Percentiles rank a stretch among this genome's conserved stretches.
phyloP scores from a whole-genome alignment of 2,888 invertebrate genomes.

The Melipona beecheii region DNA sequence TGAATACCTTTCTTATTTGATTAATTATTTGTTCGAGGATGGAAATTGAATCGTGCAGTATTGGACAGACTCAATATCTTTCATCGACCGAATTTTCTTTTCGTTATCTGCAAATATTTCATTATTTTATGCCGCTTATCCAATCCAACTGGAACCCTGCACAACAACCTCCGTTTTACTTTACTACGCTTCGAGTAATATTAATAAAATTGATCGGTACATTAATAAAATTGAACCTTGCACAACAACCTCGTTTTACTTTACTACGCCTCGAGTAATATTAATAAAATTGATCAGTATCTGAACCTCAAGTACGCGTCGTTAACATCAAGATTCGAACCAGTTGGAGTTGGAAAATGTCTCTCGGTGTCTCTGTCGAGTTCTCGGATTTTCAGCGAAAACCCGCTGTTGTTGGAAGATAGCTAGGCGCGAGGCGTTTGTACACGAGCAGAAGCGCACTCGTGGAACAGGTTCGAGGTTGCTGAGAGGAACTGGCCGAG shows the following conservation, averaged over 20 bases:
- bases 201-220: too few species aligned
- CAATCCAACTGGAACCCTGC: too few species aligned
- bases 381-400: slow-evolving; percentile 32
- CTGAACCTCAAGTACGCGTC: too few species aligned
- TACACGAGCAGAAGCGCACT: slow-evolving; percentile 67
- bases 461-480: slow-evolving; percentile 81
- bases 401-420: background rate
- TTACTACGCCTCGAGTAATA: too few species aligned
- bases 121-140: too few species aligned
- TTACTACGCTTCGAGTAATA: too few species aligned
- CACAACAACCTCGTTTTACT: too few species aligned
- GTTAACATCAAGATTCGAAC: background rate
- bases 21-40: background rate
- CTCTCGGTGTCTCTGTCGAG: background rate
- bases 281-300: too few species aligned
- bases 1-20: background rate
- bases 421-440: slow-evolving; percentile 33
- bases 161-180: too few species aligned
- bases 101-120: background rate
- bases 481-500: slow-evolving; percentile 75
- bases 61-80: background rate
- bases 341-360: background rate
- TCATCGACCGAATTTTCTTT: background rate
- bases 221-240: too few species aligned
- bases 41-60: background rate